Percentiles rank a stretch among this genome's conserved stretches.
These are phyloP conservation scores for Gadopsis bispinosus DNA, from an alignment of 2,797 vertebrate species.

Conservation along the genomic window DNA sequence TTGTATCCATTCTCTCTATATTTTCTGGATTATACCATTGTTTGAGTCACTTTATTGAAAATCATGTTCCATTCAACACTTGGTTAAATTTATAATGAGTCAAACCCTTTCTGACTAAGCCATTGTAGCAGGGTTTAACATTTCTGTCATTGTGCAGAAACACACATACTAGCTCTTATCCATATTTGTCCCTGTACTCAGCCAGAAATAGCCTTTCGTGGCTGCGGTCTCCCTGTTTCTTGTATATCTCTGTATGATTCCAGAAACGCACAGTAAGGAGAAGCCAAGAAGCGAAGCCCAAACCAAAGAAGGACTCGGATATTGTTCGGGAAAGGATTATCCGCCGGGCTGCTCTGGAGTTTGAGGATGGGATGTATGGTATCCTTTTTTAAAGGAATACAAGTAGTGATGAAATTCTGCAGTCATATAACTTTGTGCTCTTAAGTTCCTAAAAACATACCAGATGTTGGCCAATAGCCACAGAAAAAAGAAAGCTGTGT, in stretches of 20 bases:
- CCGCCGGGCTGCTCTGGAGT: slow-evolving; percentile 94
- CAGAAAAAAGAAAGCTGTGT: not conserved
- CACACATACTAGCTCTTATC: not conserved
- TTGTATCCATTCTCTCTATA: not conserved
- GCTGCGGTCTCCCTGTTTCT: slow-evolving; percentile 22
- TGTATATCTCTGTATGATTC: slow-evolving; percentile 39
- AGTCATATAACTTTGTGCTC: not conserved
- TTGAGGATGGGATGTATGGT: slow-evolving; percentile 99
- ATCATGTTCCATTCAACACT: not conserved
- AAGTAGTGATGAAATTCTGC: not conserved
- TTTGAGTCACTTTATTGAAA: not conserved
- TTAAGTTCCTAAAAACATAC: not conserved
- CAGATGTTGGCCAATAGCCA: not conserved
- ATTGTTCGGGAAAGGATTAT: slow-evolving; percentile 95
- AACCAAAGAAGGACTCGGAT: slow-evolving; percentile 89
- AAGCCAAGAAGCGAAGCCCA: slow-evolving; percentile 82
- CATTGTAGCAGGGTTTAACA: not conserved
- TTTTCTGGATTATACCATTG: slow-evolving; percentile 5
- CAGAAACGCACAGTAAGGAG: slow-evolving; percentile 93
- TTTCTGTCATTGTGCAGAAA: slow-evolving; percentile 24
- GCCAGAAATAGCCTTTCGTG: slow-evolving; percentile 39
- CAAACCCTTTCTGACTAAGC: not conserved
- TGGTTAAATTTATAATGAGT: not conserved
- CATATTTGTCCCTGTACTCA: slow-evolving; percentile 16
- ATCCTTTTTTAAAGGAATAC: slow-evolving; percentile 85